Base-by-base conservation (phyloP, 2,888 invertebrate species). In the Achlya flavicornis region DNA sequence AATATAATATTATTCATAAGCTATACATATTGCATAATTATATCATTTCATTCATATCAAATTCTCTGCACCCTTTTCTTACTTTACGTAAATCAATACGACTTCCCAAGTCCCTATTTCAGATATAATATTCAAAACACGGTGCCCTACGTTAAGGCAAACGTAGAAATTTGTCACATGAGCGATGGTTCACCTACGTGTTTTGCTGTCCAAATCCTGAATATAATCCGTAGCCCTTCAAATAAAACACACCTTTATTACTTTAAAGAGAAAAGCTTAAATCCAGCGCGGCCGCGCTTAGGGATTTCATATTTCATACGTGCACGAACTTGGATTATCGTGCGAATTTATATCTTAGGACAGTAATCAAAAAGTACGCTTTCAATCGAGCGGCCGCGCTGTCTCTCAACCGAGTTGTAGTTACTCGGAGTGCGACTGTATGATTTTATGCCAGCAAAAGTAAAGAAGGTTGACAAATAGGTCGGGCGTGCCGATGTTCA, bases 101-200 rank as follows among this genome's bases (percentile, higher is more conserved):
- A 86, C 81, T 85, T 85, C 81, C 79, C 80, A 76, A 84, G 82
- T 82, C 81, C 85, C 83, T 74, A 83, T 77, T 81, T 76, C 80
- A 82, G 83, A 90, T 91, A 87, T 88, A 89, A 91, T 93, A 93
- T 93, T 93, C 93, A 89, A 91, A 92, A 91, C 93, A 93, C 93
- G 93, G 81, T 83, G 83, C 80, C 80, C 85, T 88, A 88, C 91
- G 93, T 92, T 92, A 92, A 92, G 91, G 93, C 92, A 93, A 93
- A 93, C 91, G 93, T 89, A 92, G 91, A 93, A 93, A 93, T 93
- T 93, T 93, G 93, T 93, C 93, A 93, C 93, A 93, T 93, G 93
- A 93, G 93, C 92, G 93, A 93, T 93, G 93, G 93, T 90, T 89
- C 90, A 92, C 89, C 92, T 92, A 93, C 93, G 93, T 93, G 93